These are phyloP conservation scores for Agonum fuliginosum DNA, from an alignment of 2,888 invertebrate genomes.

Conservation along the genomic window DNA sequence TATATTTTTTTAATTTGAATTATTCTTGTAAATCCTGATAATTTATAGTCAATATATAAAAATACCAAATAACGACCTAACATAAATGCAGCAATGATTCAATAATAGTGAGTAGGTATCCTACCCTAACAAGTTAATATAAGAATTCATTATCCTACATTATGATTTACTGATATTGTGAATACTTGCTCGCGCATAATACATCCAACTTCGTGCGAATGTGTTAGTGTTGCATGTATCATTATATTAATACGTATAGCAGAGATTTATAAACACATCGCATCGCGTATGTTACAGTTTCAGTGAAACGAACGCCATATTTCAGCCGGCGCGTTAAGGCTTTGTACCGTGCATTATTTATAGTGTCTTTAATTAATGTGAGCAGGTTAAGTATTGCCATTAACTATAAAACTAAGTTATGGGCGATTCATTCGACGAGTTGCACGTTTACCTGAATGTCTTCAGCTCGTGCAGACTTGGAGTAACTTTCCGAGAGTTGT, in stretches of 20 bases:
- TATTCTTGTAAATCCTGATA: too few species aligned
- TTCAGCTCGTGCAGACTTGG: not conserved
- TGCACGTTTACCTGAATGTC: conserved; percentile 12
- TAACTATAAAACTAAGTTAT: conserved; percentile 55
- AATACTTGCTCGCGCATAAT: conserved; percentile 2
- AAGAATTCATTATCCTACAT: conserved; percentile 2
- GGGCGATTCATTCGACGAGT: conserved; percentile 15
- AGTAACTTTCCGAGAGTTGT: not conserved
- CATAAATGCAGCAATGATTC: too few species aligned
- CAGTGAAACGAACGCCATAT: conserved; percentile 33
- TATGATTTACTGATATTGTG: conserved; percentile 38
- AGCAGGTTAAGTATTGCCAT: conserved; percentile 55
- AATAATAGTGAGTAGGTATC: not conserved
- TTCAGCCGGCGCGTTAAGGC: conserved; percentile 33
- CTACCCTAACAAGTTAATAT: conserved; percentile 10
- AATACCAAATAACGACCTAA: too few species aligned
- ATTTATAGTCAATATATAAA: too few species aligned
- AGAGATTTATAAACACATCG: conserved; percentile 51
- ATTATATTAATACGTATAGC: conserved; percentile 55
- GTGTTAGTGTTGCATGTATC: conserved; percentile 38
- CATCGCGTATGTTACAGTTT: conserved; percentile 45
- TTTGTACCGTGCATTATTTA: conserved; percentile 56
- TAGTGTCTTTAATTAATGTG: conserved; percentile 56
- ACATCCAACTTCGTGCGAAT: conserved; percentile 10
- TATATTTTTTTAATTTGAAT: too few species aligned